Base-by-base conservation (phyloP, 2,113 vertebrate species). In the Petrocephalus microphthalmus region DNA sequence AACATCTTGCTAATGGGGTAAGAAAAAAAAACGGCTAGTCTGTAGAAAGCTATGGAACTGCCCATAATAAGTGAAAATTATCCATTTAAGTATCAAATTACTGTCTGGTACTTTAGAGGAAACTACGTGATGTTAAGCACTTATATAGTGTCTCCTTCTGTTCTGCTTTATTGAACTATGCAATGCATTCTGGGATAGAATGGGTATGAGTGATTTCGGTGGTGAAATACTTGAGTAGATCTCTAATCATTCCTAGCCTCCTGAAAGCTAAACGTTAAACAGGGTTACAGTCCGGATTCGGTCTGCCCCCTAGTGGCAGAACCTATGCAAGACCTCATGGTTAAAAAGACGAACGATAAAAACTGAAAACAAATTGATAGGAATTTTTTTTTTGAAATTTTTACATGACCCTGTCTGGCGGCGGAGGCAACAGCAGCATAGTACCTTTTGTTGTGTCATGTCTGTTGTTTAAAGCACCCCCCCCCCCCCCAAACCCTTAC, bases 291-390 rank as follows among this genome's bases (percentile, higher is more conserved):
- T 74, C 37, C 11, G 22, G 81, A 83, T 7, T 83, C 22, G 3
- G 67, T 74, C 33, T 7, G 67, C 67, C 81, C 42, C 81, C 81
- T 49, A n/a, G 45, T 45, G 81, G 81, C 49, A 22, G n/a, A 83
- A 83, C 20, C 4, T 49, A 3, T 11, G 67, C 13, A 17, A 37
- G 29, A 37, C 29, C 33, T 74, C 2, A 8, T 37, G 17, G 22
- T 45, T 15, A 47, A 56, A 29, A 19, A 42, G 20, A 54, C 91
- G 56, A 57, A 81, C 89, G 88, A 71, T 92, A 93, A 94, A 95
- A 95, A 94, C 94, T 95, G 94, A 95, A 95, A 95, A 91, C 94
- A 94, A 95, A 95, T 93, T 91, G 87, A 94, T 94, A 64, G 60
- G 60, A 25, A 25, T 8, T n/a, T 29, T 29, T 25, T 91, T 94